A percentile compares a stretch with the other conserved stretches of the same genome.
phyloP scores from a whole-genome alignment of 2,797 vertebrate species.

The Hippoglossus hippoglossus region DNA sequence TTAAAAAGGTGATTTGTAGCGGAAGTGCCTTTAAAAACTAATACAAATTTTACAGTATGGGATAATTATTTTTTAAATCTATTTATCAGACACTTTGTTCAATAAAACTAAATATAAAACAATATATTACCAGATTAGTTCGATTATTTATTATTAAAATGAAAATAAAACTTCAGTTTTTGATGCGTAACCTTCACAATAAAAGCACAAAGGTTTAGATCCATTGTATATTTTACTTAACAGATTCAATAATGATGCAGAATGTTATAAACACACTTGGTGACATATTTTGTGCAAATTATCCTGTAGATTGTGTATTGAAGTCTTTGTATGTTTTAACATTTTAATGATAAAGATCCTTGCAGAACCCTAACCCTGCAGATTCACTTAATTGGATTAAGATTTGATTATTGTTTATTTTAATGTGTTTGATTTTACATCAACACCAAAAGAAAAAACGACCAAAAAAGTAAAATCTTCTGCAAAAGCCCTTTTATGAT shows the following conservation, averaged over 20 bases:
- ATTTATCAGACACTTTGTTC: background rate
- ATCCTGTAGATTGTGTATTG: too few species aligned
- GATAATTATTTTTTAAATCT: background rate
- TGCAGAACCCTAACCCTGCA: too few species aligned
- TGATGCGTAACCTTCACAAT: background rate
- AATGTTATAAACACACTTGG: background rate
- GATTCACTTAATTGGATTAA: background rate
- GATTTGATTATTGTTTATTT: background rate
- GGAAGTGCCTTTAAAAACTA: background rate
- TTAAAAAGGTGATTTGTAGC: background rate
- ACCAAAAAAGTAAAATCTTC: background rate
- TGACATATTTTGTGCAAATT: too few species aligned
- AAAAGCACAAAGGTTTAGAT: background rate
- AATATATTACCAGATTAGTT: background rate
- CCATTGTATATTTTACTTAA: too few species aligned
- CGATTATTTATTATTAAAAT: accelerated
- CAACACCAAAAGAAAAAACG: background rate
- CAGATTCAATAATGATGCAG: too few species aligned
- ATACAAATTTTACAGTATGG: background rate
- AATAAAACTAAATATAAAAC: too few species aligned
- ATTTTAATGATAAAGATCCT: too few species aligned
- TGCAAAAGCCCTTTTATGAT: background rate
- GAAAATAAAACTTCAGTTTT: background rate
- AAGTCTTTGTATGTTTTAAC: too few species aligned
- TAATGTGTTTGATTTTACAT: background rate